Percentiles rank a stretch among this genome's conserved stretches.
Evolutionary conservation across 1,140 invertebrate species (phyloP).

Genomic region (Diachasmimorpha longicaudata): DNA sequence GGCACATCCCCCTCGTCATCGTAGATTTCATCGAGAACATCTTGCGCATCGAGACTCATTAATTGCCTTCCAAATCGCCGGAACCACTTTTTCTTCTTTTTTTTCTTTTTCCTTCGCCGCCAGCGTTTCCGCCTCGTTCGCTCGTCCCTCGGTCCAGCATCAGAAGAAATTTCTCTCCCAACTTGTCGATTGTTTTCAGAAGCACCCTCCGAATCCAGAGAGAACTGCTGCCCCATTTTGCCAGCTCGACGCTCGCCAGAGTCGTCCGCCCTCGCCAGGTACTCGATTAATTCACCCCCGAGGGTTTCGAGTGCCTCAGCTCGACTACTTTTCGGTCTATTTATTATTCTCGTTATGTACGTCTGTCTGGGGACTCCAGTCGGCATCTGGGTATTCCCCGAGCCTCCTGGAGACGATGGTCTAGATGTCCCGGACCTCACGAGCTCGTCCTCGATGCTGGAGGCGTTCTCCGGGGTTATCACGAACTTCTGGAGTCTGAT

Average conservation of each 20-base stretch:
- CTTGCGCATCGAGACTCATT: constrained; percentile 10
- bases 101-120: constrained; percentile 26
- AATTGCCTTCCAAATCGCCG: constrained; percentile 26
- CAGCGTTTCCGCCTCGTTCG: neutral
- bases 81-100: constrained; percentile 18
- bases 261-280: neutral
- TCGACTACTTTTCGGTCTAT: neutral
- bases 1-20: constrained; percentile 14
- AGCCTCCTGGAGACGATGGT: too few species aligned
- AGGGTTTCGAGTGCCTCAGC: neutral
- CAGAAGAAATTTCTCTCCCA: neutral
- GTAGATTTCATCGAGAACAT: constrained; percentile 18
- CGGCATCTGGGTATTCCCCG: too few species aligned
- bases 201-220: neutral
- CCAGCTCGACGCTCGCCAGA: neutral
- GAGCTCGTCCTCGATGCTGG: neutral
- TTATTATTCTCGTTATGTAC: neutral
- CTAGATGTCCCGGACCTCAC: too few species aligned
- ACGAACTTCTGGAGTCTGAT: constrained; percentile 24
- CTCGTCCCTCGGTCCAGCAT: neutral
- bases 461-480: neutral
- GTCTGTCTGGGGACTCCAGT: neutral
- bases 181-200: constrained; percentile 6
- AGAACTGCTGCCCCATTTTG: neutral
- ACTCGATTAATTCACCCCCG: neutral